Base-by-base conservation (phyloP, 2,797 vertebrate genomes). In the Netta rufina region DNA sequence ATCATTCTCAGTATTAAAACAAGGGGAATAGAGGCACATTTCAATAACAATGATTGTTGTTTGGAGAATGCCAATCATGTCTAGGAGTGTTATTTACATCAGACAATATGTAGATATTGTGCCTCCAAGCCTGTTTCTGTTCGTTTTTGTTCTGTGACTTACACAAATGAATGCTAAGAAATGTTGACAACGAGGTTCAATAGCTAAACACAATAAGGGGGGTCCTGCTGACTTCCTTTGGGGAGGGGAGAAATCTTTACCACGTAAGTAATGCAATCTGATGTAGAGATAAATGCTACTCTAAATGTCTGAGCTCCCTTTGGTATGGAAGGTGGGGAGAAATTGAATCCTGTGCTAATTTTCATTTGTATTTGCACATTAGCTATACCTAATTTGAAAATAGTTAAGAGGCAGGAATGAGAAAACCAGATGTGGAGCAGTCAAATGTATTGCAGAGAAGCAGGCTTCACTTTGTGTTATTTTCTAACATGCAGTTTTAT, bases 31-130 rank as follows among this genome's bases (percentile, higher is more conserved):
- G 97, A 98, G 97, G 97, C 97, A 98, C 98, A 98, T 98, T 98
- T 98, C 98, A 99, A 98, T 98, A 98, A 98, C 98, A 98, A 97
- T 98, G 98, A 98, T 98, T 98, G 97, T 98, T 98, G 97, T 97
- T 98, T 97, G 97, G 98, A 98, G 98, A 98, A 98, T 98, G 97
- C 97, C 96, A 97, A 60, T 97, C 96, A 96, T 97, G 96, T 97
- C 95, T 95, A 93, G 96, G 90, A 98, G 97, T 96, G 97, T 98
- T 98, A 97, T 97, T 95, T 96, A 97, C 93, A 87, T 97, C 97
- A 96, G 97, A 98, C 97, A 97, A 94, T 97, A 98, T 98, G 97
- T 98, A 98, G 98, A 98, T 98, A 98, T 97, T 96, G 96, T 97
- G 96, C 97, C 98, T 97, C 95, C 96, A 96, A 98, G 97, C 96